Conservation (phyloP, 2,113 vertebrate genomes). For the Diphyllodes magnificus region DNA sequence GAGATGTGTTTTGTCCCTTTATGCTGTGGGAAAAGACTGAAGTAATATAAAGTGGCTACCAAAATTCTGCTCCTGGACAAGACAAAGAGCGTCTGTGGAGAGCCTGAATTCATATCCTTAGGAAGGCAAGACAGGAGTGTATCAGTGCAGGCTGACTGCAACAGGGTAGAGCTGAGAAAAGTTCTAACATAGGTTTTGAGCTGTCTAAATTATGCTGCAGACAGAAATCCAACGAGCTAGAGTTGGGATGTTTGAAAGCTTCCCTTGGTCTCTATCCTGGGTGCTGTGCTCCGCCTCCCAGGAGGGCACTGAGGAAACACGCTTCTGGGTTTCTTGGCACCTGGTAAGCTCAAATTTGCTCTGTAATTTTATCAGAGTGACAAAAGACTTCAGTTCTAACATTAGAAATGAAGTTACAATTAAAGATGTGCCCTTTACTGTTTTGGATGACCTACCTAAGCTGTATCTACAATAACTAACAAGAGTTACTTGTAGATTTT, state of each 20-base stretch:
- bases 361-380: neutral
- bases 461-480: neutral
- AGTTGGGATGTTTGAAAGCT: neutral
- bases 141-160: neutral
- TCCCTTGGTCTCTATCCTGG: neutral
- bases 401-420: neutral
- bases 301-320: neutral
- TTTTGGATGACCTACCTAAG: neutral
- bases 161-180: neutral
- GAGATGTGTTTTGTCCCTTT: neutral
- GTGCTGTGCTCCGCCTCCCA: neutral
- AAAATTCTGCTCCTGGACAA: neutral
- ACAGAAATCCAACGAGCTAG: rapidly evolving
- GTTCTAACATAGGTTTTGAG: neutral
- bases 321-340: neutral
- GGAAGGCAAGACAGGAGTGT: neutral
- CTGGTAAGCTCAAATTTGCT: neutral
- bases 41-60: neutral
- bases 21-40: neutral
- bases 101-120: neutral
- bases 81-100: neutral
- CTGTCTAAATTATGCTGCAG: neutral
- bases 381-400: neutral
- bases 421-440: neutral
- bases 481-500: neutral